A percentile compares a stretch with the other conserved stretches of the same genome.
Evolutionary conservation across 2,797 vertebrate species (phyloP).

Genomic region (Micrastur ruficollis): DNA sequence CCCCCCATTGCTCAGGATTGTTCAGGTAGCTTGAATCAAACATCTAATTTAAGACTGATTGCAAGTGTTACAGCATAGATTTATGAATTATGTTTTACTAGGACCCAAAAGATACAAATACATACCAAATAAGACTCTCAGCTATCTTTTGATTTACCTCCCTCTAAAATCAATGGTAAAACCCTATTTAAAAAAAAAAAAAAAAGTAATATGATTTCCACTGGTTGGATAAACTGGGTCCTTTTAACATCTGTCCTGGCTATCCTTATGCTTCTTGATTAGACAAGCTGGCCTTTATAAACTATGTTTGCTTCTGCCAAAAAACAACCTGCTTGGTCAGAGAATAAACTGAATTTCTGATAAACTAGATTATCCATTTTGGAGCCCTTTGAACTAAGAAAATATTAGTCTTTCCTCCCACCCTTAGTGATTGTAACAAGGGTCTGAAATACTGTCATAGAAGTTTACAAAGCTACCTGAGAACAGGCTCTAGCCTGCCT

Average conservation of each 20-base stretch:
- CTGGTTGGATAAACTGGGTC: not conserved
- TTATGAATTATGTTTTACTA: not conserved
- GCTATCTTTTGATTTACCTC: not conserved
- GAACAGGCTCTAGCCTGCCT: not conserved
- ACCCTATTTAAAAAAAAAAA: not conserved
- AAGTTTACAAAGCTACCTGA: not conserved
- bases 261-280: not conserved
- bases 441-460: not conserved
- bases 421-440: not conserved
- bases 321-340: not conserved
- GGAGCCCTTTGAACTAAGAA: slow-evolving; percentile 37
- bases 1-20: not conserved
- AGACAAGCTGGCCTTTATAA: slow-evolving; percentile 2
- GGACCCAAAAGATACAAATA: not conserved
- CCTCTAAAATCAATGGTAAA: not conserved
- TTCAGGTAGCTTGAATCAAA: not conserved
- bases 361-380: slow-evolving; percentile 32
- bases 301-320: slow-evolving; percentile 7
- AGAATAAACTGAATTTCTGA: slow-evolving; percentile 46
- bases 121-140: not conserved
- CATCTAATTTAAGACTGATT: not conserved
- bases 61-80: not conserved
- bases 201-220: not conserved
- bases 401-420: not conserved
- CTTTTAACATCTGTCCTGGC: not conserved